A percentile compares a stretch with the other conserved stretches of the same genome.
Evolutionary conservation across 2,888 invertebrate species (phyloP).

Genomic region (Galeruca laticollis): DNA sequence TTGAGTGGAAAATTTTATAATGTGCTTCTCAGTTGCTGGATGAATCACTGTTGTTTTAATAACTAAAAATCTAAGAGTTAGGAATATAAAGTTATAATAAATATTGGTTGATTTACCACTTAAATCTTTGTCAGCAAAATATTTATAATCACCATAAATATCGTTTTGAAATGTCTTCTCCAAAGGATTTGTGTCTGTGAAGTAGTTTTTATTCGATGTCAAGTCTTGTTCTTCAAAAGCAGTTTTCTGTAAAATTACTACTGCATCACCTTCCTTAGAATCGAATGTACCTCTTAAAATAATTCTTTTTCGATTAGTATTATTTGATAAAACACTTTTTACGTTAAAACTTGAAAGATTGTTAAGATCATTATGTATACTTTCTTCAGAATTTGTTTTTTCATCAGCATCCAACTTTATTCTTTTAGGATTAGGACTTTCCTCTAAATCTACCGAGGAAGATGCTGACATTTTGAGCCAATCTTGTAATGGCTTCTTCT

Average conservation of each 20-base stretch:
- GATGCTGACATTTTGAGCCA: conserved; percentile 23
- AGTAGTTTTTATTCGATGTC: conserved; percentile 69
- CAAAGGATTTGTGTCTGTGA: conserved; percentile 72
- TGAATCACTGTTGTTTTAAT: conserved; percentile 91
- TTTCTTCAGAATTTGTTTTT: conserved; percentile 27
- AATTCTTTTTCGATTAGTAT: conserved; percentile 78
- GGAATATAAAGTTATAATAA: not conserved
- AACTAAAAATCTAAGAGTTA: conserved; percentile 69
- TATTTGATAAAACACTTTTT: conserved; percentile 78
- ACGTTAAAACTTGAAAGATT: conserved; percentile 77
- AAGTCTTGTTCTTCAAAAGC: conserved; percentile 79
- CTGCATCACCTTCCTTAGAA: conserved; percentile 73
- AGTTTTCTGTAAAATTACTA: conserved; percentile 85
- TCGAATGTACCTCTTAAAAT: conserved; percentile 78
- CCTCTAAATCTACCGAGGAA: conserved; percentile 22
- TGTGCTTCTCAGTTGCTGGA: conserved; percentile 94
- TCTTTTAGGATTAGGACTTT: conserved; percentile 47
- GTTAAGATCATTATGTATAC: conserved; percentile 59
- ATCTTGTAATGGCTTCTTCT: not conserved
- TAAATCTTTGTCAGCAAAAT: conserved; percentile 68
- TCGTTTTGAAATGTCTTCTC: conserved; percentile 82
- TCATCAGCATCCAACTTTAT: conserved; percentile 45
- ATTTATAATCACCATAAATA: conserved; percentile 86
- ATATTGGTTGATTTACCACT: conserved; percentile 70
- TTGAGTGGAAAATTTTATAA: conserved; percentile 86